Base-by-base conservation (phyloP, 1,140 invertebrate genomes). In the Sarcophaga bullata region DNA sequence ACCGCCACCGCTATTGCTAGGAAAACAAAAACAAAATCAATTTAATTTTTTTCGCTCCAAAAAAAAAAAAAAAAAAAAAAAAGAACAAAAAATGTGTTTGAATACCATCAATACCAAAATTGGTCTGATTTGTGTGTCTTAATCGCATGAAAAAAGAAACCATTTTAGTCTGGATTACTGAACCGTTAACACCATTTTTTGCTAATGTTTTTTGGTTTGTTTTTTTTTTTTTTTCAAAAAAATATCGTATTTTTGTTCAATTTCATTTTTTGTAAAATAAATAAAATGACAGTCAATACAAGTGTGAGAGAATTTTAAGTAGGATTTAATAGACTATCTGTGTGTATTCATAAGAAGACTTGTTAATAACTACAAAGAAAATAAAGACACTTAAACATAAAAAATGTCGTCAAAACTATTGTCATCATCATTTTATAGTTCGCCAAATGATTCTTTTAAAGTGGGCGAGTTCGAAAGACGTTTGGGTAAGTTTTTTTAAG, bases 381-480 rank as follows among this genome's bases (percentile, higher is more conserved):
- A 8, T 72, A 6, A 25, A 72, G 62, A 8, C 62, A 1, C 37
- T 17, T 25, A 7, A 72, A 72, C 9, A 11, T 2, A 11, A 84
- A 84, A 85, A 86, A 89, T 89, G 88, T 85, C 88, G 86, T 86
- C 88, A 78, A 88, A 87, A 87, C 86, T 89, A 84, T 87, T 88
- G 85, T 89, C 88, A 87, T 88, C 88, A 84, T 89, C 88, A 86
- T 88, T 89, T 84, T 85, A 89, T 84, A 89, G 88, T 83, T 84
- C 87, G 82, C 87, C 86, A 83, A 89, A 85, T 82, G 88, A 89
- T 83, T 87, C 86, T 81, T 89, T 89, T 80, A 89, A 89, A 85
- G 88, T 89, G 85, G 88, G 88, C 88, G 88, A 80, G 80, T 89
- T 89, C 83, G 88, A 89, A 86, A 84, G 88, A 86, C 88, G 88